Conservation (phyloP, 2,888 invertebrate species). For the Melanostoma mellinum region DNA sequence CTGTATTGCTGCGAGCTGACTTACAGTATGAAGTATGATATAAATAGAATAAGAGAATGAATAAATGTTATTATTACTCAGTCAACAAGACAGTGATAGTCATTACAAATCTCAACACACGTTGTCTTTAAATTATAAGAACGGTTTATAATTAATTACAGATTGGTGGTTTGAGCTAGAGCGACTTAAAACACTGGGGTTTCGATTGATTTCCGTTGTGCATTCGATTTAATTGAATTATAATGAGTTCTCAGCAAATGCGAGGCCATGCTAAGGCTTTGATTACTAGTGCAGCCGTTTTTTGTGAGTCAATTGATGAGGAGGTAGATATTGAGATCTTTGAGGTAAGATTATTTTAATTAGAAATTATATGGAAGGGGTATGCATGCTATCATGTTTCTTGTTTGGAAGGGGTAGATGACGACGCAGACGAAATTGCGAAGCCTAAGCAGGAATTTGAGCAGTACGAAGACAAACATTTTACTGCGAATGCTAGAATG, state of each 20-base stretch:
- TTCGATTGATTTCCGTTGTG: not conserved
- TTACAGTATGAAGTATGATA: no score
- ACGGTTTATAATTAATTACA: not conserved
- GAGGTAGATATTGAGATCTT: not conserved
- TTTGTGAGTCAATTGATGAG: not conserved
- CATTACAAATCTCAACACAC: no score
- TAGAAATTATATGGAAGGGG: not conserved
- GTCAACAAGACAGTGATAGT: no score
- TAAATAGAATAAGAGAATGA: no score
- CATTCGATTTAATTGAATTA: not conserved
- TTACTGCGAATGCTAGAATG: not conserved
- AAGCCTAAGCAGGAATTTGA: not conserved
- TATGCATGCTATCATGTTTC: not conserved
- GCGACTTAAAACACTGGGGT: not conserved
- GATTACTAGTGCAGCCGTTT: not conserved
- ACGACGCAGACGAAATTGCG: not conserved
- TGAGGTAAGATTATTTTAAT: not conserved
- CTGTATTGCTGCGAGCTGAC: no score
- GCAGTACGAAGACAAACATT: no score
- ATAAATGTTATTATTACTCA: no score
- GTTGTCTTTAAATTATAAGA: conserved; percentile 1
- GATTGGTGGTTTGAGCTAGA: not conserved
- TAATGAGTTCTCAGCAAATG: conserved; percentile 8
- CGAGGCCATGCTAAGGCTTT: conserved; percentile 3
- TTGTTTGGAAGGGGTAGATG: not conserved